Conservation (phyloP, 2,888 invertebrate species). For the Mesorhabditis belari region DNA sequence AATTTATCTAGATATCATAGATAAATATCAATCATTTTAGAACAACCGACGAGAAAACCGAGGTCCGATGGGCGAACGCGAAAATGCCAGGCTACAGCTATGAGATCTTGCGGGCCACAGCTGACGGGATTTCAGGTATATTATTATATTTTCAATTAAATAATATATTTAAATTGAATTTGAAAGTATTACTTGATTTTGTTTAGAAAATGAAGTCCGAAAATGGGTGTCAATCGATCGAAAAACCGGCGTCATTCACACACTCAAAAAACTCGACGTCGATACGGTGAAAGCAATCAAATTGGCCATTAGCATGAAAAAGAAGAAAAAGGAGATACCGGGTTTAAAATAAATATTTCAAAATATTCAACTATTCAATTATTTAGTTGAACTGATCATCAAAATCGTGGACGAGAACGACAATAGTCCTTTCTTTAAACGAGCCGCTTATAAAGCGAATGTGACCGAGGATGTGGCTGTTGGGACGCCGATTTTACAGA, state of each 20-base stretch:
- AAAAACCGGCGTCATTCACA: constrained; percentile 20
- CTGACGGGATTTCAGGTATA: constrained; percentile 11
- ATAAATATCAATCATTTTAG: too few relatives aligned
- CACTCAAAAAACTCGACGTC: constrained; percentile 14
- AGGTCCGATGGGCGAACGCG: constrained; percentile 27
- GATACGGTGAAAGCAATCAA: constrained; percentile 18
- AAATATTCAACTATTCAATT: too few relatives aligned
- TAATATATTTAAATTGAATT: too few relatives aligned
- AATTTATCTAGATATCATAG: too few relatives aligned
- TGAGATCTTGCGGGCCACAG: constrained; percentile 20
- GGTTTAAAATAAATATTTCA: constrained; percentile 1
- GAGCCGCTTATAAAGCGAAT: constrained; percentile 9
- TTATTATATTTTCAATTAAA: too few relatives aligned
- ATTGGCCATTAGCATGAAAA: constrained; percentile 24
- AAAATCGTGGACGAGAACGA: constrained; percentile 26
- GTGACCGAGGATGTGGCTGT: constrained; percentile 15
- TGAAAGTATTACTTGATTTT: too few relatives aligned
- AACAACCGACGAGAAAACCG: constrained; percentile 4
- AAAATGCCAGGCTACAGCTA: constrained; percentile 29
- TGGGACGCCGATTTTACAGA: constrained; percentile 10
- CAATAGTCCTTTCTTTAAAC: constrained; percentile 14
- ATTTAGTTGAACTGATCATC: constrained; percentile 27
- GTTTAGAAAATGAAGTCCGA: constrained; percentile 15
- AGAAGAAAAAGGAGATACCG: constrained; percentile 28
- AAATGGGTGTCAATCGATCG: constrained; percentile 21